phyloP scores from a whole-genome alignment of 2,113 vertebrate species.

The Ictalurus furcatus region DNA sequence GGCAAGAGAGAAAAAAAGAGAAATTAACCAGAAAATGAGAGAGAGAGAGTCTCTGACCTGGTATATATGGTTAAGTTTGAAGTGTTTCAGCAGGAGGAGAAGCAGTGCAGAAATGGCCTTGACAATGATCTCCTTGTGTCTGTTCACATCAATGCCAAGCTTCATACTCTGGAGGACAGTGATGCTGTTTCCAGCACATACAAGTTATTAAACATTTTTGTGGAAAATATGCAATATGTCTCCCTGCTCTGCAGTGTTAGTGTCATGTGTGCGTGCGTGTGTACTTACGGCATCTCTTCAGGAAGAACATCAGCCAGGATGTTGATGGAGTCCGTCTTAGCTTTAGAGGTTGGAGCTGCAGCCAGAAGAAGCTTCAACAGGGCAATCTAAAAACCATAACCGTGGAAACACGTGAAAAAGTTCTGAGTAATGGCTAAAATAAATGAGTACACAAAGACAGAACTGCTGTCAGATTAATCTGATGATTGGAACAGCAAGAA shows the following conservation, averaged over 20 bases:
- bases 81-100: conserved; percentile 92
- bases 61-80: conserved; percentile 95
- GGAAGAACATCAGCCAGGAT: conserved; percentile 94
- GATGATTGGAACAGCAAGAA: not conserved
- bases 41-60: conserved; percentile 78
- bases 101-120: conserved; percentile 91
- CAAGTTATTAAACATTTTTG: conserved; percentile 10
- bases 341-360: conserved; percentile 96
- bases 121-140: conserved; percentile 96
- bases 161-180: conserved; percentile 98
- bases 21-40: not conserved
- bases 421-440: not conserved
- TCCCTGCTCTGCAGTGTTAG: not conserved
- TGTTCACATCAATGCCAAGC: conserved; percentile 93
- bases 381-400: conserved; percentile 81
- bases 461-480: not conserved
- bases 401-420: conserved; percentile 21
- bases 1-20: not conserved
- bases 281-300: conserved; percentile 95
- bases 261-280: not conserved
- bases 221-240: not conserved
- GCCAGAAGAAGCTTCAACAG: conserved; percentile 93
- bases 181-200: conserved; percentile 72
- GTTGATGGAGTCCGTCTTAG: conserved; percentile 97
- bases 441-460: not conserved